These are phyloP conservation scores for Macrophya annulata DNA, from an alignment of 2,888 invertebrate species.

Conservation along the genomic window DNA sequence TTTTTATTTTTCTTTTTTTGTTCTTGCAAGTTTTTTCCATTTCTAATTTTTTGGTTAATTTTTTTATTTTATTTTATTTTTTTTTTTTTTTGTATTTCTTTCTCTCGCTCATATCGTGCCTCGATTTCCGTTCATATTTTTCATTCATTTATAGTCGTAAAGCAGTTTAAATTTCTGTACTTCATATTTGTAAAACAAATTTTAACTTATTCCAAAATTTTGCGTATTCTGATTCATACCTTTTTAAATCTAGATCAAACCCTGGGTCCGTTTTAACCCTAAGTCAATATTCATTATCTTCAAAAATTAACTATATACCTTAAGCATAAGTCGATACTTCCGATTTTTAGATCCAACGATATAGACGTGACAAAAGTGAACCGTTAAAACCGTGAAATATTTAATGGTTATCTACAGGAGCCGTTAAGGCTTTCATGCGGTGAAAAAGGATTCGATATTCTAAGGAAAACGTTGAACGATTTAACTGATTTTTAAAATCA, in stretches of 20 bases:
- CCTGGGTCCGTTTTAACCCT: not conserved
- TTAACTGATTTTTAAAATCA: conserved; percentile 7
- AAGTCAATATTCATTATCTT: not conserved
- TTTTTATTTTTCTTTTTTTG: not conserved
- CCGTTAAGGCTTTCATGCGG: conserved; percentile 42
- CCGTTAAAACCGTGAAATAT: conserved; percentile 33
- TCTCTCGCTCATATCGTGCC: not conserved
- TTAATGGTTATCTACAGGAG: conserved; percentile 28
- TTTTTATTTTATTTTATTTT: too few species aligned
- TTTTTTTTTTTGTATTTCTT: not conserved
- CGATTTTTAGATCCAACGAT: conserved; percentile 28
- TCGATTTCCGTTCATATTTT: not conserved
- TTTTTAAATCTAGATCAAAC: not conserved
- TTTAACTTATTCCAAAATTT: not conserved
- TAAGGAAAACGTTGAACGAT: conserved; percentile 35
- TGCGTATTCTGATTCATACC: not conserved
- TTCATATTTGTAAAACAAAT: not conserved
- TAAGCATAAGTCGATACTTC: not conserved
- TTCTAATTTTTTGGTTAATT: not conserved
- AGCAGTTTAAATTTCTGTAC: not conserved
- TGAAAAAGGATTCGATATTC: conserved; percentile 31
- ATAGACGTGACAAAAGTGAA: conserved; percentile 35
- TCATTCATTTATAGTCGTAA: not conserved
- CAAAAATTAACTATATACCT: not conserved
- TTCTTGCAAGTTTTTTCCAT: not conserved